These are phyloP conservation scores for Ophiothrix spiculata DNA, from an alignment of 35 echinoderm and acorn worm species.

Conservation along the genomic window DNA sequence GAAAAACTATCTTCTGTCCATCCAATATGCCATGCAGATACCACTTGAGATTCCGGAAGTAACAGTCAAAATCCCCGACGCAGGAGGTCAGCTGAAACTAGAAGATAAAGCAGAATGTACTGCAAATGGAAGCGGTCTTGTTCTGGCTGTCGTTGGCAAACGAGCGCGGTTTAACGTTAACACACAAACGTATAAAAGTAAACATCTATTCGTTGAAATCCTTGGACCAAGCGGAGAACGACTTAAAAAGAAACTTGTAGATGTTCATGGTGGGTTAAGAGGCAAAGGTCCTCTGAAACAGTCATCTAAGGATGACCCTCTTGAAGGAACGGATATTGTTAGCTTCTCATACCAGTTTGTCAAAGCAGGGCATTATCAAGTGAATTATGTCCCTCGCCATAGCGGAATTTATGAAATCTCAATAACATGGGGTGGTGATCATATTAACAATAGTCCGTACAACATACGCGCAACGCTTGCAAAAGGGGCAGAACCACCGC, in stretches of 20 bases:
- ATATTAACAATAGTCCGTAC: slow-evolving; percentile 89
- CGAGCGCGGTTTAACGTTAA: slow-evolving; percentile 74
- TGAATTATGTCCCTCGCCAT: slow-evolving; percentile 65
- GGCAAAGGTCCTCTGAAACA: slow-evolving; percentile 1
- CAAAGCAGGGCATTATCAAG: slow-evolving; percentile 71
- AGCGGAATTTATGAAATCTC: slow-evolving; percentile 51
- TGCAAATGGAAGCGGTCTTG: slow-evolving; percentile 82
- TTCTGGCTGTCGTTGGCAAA: slow-evolving; percentile 62
- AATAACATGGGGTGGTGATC: slow-evolving; percentile 82
- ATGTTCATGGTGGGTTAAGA: slow-evolving; percentile 19
- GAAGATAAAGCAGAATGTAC: slow-evolving; percentile 52
- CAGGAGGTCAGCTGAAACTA: neutral
- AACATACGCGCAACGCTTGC: slow-evolving; percentile 33
- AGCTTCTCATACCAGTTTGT: slow-evolving; percentile 76
- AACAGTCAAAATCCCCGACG: neutral
- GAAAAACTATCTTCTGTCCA: slow-evolving; percentile 47
- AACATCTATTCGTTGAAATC: slow-evolving; percentile 61
- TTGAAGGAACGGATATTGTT: slow-evolving; percentile 30
- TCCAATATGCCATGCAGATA: slow-evolving; percentile 60
- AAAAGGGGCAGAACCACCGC: slow-evolving; percentile 14
- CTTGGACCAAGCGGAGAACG: slow-evolving; percentile 64
- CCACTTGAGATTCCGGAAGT: slow-evolving; percentile 45
- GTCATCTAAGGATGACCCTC: slow-evolving; percentile 14
- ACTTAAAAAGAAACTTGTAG: slow-evolving; percentile 42
- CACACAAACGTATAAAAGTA: slow-evolving; percentile 50